Conservation (phyloP, 2,888 invertebrate species). For the Eupithecia dodoneata region DNA sequence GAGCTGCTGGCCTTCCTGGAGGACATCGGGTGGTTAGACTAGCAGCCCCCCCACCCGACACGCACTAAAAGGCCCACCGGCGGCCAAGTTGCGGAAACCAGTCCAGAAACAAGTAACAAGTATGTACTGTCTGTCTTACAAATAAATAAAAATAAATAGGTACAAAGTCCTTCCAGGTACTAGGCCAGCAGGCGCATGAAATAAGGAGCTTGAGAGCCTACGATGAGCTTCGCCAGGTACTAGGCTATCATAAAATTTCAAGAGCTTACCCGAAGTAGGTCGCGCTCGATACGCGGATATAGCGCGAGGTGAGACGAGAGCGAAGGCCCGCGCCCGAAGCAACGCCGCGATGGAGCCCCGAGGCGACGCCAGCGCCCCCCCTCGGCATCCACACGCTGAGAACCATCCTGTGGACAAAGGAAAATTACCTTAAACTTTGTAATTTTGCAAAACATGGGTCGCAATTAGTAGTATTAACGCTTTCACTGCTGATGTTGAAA, state of each 20-base stretch:
- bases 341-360: slow-evolving; percentile 87
- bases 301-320: slow-evolving; percentile 86
- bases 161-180: background rate
- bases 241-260: slow-evolving; percentile 4
- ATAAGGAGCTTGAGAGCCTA: background rate
- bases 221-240: background rate
- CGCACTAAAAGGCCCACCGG: too few relatives aligned
- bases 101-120: too few relatives aligned
- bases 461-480: too few relatives aligned
- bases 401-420: slow-evolving; percentile 85
- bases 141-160: too few relatives aligned
- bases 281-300: slow-evolving; percentile 85
- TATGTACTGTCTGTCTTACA: too few relatives aligned
- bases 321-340: slow-evolving; percentile 87
- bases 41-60: too few relatives aligned
- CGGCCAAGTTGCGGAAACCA: too few relatives aligned
- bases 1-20: too few relatives aligned
- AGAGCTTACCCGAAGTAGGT: slow-evolving; percentile 69
- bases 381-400: slow-evolving; percentile 87
- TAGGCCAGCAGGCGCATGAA: background rate
- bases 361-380: slow-evolving; percentile 86
- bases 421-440: too few relatives aligned
- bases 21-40: too few relatives aligned
- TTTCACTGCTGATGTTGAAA: too few relatives aligned
- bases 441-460: too few relatives aligned